Base-by-base conservation (phyloP, 2,888 invertebrate species). In the Tipula confusa region DNA sequence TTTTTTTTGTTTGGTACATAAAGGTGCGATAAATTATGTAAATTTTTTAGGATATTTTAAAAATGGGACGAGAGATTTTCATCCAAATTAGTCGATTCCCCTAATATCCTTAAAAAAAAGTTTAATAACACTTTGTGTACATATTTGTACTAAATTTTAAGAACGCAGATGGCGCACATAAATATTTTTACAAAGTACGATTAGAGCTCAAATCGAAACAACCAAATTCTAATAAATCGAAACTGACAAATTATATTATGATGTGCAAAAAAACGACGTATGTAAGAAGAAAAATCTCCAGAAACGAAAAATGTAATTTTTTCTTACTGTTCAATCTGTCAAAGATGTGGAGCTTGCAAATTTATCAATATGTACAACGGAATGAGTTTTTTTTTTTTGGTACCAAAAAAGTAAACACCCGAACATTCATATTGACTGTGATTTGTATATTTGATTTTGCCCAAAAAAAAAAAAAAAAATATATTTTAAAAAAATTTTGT, bases 271-370 rank as follows among this genome's bases (percentile, higher is more conserved):
- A 43, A 43, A n/a, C n/a, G n/a, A n/a, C n/a, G n/a, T n/a, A n/a
- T n/a, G n/a, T n/a, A n/a, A n/a, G n/a, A 15, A 43, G 48, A 48
- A 64, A 24, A 64, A 64, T 64, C 64, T 24, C 7, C 64, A 64
- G 9, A 18, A 18, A n/a, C n/a, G n/a, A n/a, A 7, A 24, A 64
- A 64, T 64, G 64, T 64, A 64, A 64, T 64, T 64, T 64, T 64
- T 64, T 64, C 64, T 64, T 24, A 64, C 18, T 64, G 64, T 24
- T 64, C 64, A 64, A 64, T 64, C 64, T 64, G 64, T 64, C 64
- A 64, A 64, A 64, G 18, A 64, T 24, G 64, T 64, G 64, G 64
- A 64, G 64, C 64, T 64, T 64, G 64, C 24, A 64, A 64, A 64
- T 64, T 64, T 64, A 64, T 64, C 64, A 64, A 64, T 64, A 24